Percentiles rank a stretch among this genome's conserved stretches.
Conservation (phyloP, 2,113 vertebrate species). For the Elaphurus davidianus region DNA sequence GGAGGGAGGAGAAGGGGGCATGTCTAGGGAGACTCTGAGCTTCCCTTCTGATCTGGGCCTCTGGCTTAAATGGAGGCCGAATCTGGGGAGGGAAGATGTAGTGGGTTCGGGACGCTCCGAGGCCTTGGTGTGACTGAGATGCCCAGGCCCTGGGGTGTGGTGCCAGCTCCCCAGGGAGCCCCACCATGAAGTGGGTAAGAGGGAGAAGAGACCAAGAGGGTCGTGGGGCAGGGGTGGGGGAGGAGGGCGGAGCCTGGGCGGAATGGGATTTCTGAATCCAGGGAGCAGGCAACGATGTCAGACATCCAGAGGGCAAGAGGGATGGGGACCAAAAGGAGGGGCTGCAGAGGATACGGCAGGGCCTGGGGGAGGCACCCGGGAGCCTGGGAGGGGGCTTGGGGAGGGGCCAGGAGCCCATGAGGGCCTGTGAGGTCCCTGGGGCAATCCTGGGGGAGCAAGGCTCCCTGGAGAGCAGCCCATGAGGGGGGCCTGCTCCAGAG, state of each 20-base stretch:
- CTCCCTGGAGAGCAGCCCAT: background rate
- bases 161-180: background rate
- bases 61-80: background rate
- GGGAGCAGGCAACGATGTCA: background rate
- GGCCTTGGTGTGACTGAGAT: background rate
- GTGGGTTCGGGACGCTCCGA: background rate
- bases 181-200: background rate
- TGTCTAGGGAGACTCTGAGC: background rate
- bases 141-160: background rate
- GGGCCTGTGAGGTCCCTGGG: background rate
- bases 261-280: too few species aligned
- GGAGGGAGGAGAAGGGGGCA: background rate
- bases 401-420: background rate
- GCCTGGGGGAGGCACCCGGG: rapidly evolving
- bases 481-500: background rate
- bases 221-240: rapidly evolving
- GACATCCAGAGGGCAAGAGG: background rate
- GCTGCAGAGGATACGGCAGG: rapidly evolving
- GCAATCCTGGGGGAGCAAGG: background rate
- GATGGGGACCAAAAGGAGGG: background rate
- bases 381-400: background rate
- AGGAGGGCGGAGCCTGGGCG: rapidly evolving
- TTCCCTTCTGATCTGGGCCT: background rate
- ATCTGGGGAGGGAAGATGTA: background rate
- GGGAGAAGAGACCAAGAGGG: background rate